Base-by-base conservation (phyloP, 2,797 vertebrate genomes). In the Poeciliopsis turneri region DNA sequence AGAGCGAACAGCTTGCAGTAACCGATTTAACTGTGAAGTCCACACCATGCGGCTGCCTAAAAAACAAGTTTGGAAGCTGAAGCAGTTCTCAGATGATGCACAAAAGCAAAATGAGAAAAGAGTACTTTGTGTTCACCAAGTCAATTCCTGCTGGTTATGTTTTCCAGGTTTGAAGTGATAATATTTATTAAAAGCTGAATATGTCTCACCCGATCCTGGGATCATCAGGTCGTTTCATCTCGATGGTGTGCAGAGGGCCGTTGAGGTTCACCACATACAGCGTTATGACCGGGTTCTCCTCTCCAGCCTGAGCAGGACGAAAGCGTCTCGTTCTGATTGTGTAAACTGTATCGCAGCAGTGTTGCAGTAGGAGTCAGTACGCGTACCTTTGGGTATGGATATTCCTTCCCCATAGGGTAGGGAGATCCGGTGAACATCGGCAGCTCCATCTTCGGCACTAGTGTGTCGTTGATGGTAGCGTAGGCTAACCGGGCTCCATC, bases 371-470 rank as follows among this genome's bases (percentile, higher is more conserved):
- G 39, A 33, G 4, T 11, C 0, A 0, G n/a, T 33, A 9, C 4
- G 30, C 11, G 7, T 94, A 99, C 98, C 97, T 99, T 99, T 6
- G 98, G 97, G 87, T 99, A 99, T 93, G 97, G 98, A 80, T 98
- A 99, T 0, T 96, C 95, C 87, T 96, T 97, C 77, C 95, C 96
- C 0, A 94, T 95, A 0, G 98, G 98, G 92, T 99, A 99, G 1
- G 94, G 64, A 0, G 93, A 94, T 70, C 97, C 96, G 0, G 98
- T 98, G 84, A 98, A 99, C 81, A 97, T 96, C 0, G 97, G 97
- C 72, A 99, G 95, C 92, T 99, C 98, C 98, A 99, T 99, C 77
- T 90, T 92, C 36, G 98, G 98, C 47, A 99, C 98, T 82, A 96
- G 93, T 23, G 96, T 97, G 93, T 98, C 96, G 5, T 99, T 98